phyloP scores from a whole-genome alignment of 2,113 vertebrate species.

The Neogale vison region DNA sequence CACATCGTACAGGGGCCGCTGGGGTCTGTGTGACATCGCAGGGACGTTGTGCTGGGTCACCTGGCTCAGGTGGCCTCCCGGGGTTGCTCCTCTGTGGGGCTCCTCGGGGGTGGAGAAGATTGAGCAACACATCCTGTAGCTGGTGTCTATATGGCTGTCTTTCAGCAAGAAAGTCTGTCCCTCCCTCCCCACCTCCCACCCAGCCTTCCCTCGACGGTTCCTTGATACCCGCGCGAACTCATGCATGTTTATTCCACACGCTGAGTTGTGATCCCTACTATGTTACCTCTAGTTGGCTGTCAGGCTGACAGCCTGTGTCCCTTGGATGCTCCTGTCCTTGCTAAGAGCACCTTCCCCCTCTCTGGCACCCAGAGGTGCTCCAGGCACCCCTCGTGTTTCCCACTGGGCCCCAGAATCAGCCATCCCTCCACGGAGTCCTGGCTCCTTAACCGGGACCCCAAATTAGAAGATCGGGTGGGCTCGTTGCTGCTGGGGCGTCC shows the following conservation, averaged over 20 bases:
- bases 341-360: background rate
- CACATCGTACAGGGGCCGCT: background rate
- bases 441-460: background rate
- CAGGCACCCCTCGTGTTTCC: background rate
- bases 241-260: accelerated
- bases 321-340: accelerated
- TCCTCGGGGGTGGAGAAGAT: accelerated
- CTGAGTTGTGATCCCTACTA: background rate
- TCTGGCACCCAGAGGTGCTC: background rate
- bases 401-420: accelerated
- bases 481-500: background rate
- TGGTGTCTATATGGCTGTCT: background rate
- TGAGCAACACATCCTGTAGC: accelerated
- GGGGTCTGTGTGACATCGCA: background rate
- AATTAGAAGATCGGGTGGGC: too few relatives aligned
- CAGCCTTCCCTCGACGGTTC: too few relatives aligned
- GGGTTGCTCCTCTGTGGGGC: background rate
- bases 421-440: background rate
- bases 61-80: background rate
- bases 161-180: background rate
- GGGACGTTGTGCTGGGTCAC: too few relatives aligned
- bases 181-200: accelerated
- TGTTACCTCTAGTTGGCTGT: background rate
- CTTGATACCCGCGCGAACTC: background rate
- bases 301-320: background rate